phyloP scores from a whole-genome alignment of 2,113 vertebrate species.

The Marmota monax region DNA sequence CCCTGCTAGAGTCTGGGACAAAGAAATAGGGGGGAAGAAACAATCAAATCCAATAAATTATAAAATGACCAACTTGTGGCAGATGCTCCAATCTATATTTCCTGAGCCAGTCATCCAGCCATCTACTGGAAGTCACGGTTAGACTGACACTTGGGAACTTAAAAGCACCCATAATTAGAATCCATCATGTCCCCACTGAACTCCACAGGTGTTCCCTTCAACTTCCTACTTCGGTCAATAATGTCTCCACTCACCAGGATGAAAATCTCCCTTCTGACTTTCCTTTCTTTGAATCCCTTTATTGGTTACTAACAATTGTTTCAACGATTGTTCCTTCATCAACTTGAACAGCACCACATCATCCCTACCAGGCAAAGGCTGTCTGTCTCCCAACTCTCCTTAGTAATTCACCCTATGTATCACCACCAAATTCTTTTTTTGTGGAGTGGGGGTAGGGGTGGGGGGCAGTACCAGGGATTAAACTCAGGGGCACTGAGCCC shows the following conservation, averaged over 20 bases:
- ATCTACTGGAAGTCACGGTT: background rate
- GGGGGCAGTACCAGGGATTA: no score
- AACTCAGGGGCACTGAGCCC: no score
- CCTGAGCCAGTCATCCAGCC: background rate
- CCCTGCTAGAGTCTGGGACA: background rate
- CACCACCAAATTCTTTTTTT: no score
- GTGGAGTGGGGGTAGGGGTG: no score
- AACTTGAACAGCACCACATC: background rate
- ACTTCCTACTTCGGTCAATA: background rate
- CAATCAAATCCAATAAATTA: background rate
- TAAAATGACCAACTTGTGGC: rapidly evolving
- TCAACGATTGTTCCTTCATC: background rate
- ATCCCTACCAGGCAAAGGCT: background rate
- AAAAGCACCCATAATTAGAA: background rate
- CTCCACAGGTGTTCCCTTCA: background rate
- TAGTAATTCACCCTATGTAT: background rate
- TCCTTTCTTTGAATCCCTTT: background rate
- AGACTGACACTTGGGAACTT: background rate
- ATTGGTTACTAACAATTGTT: background rate
- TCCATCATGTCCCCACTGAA: background rate
- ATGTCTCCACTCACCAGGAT: background rate
- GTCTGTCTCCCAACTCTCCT: background rate
- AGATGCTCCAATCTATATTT: background rate
- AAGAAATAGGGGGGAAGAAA: background rate
- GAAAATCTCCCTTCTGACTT: background rate